These are phyloP conservation scores for Malacosoma neustria DNA, from an alignment of 2,888 invertebrate species.

Conservation along the genomic window DNA sequence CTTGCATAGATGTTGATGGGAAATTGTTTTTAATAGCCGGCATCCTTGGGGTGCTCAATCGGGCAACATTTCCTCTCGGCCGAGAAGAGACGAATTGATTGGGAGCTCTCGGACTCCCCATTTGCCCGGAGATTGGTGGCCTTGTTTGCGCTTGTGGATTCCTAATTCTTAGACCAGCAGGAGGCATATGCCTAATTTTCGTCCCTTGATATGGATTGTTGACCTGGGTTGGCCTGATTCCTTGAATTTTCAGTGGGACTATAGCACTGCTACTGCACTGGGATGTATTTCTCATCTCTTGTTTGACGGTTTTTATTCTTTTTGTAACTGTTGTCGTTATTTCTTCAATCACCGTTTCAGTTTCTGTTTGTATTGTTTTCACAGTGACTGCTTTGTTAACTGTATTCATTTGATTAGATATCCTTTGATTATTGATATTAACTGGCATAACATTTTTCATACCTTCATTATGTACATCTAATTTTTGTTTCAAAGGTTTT, in stretches of 20 bases:
- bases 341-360: constrained; percentile 60
- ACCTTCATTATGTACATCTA: constrained; percentile 7
- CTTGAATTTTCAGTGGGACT: constrained; percentile 31
- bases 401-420: constrained; percentile 40
- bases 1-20: constrained; percentile 22
- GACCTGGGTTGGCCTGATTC: constrained; percentile 24
- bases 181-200: constrained; percentile 35
- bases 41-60: constrained; percentile 32
- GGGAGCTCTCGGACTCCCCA: constrained; percentile 18
- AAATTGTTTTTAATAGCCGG: constrained; percentile 21
- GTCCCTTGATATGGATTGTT: constrained; percentile 36
- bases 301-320: constrained; percentile 60
- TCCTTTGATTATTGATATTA: constrained; percentile 24
- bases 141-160: constrained; percentile 22
- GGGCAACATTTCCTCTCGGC: constrained; percentile 21
- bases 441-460: constrained; percentile 11
- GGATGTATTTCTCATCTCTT: constrained; percentile 37
- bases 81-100: constrained; percentile 38
- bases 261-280: constrained; percentile 22
- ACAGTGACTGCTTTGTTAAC: constrained; percentile 56
- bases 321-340: constrained; percentile 66
- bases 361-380: constrained; percentile 55
- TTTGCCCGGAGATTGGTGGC: constrained; percentile 11
- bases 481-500: constrained; percentile 26
- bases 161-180: constrained; percentile 30